These are phyloP conservation scores for Antheraea pernyi DNA, from an alignment of 1,140 invertebrate genomes.

Conservation along the genomic window DNA sequence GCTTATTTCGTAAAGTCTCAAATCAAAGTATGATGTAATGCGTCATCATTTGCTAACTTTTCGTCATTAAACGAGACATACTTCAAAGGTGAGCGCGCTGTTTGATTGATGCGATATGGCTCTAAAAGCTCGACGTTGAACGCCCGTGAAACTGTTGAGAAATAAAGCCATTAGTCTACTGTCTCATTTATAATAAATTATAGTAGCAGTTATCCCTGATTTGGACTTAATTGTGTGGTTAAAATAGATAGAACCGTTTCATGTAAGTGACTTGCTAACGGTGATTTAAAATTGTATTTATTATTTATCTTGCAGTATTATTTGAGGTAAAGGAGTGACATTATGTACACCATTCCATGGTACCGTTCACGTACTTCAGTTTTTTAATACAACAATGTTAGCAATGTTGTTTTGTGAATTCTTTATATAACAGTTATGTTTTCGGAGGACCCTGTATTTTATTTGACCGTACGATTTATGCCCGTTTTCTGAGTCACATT, in stretches of 20 bases:
- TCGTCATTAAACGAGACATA: not conserved
- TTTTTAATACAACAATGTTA: too few species aligned
- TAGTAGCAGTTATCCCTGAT: not conserved
- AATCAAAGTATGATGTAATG: not conserved
- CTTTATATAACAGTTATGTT: too few species aligned
- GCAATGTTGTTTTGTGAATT: too few species aligned
- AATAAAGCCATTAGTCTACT: not conserved
- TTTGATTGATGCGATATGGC: not conserved
- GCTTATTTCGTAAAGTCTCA: not conserved
- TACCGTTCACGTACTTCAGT: too few species aligned
- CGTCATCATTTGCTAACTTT: not conserved
- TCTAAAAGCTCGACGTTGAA: not conserved
- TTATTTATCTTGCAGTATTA: too few species aligned
- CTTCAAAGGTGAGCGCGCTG: not conserved
- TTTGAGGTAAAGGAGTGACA: too few species aligned
- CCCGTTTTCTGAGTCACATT: too few species aligned
- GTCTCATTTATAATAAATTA: not conserved
- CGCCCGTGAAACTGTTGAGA: not conserved
- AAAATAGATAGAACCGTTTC: not conserved
- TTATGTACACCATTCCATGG: too few species aligned
- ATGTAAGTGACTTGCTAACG: not conserved
- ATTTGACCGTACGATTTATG: too few species aligned
- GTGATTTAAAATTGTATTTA: too few species aligned
- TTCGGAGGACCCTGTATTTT: too few species aligned
- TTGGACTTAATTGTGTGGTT: not conserved